These are phyloP conservation scores for Mesembrinibis cayennensis DNA, from an alignment of 2,113 vertebrate genomes.

Conservation along the genomic window DNA sequence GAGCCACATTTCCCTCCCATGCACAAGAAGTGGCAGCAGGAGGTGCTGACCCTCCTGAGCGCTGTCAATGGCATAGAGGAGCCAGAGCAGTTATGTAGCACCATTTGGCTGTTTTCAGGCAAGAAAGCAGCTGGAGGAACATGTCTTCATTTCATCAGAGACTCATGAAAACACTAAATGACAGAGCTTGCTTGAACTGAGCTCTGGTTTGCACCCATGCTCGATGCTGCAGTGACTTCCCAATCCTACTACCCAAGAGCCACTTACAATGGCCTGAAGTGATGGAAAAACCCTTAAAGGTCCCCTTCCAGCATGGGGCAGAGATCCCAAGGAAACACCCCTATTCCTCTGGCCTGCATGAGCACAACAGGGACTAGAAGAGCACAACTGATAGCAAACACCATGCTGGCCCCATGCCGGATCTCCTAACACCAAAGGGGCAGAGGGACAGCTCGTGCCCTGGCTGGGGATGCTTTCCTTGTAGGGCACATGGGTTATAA, in stretches of 20 bases:
- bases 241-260: neutral
- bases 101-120: neutral
- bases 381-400: neutral
- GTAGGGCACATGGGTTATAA: neutral
- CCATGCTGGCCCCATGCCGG: neutral
- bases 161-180: neutral
- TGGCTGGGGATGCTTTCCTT: neutral
- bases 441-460: neutral
- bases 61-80: fast-evolving
- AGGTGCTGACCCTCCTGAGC: neutral
- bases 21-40: fast-evolving
- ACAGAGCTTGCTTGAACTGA: neutral
- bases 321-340: neutral
- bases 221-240: neutral
- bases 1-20: fast-evolving
- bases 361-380: neutral
- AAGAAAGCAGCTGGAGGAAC: neutral
- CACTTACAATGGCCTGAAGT: fast-evolving
- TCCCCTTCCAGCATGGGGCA: neutral
- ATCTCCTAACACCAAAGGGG: neutral
- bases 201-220: neutral
- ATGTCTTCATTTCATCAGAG: neutral
- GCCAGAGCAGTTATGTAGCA: neutral
- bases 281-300: neutral
- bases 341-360: neutral